Evolutionary conservation across 2,113 vertebrate species (phyloP), one percentile per base, ranked within the genome.

Genomic region (Leptocoma aspasia): DNA sequence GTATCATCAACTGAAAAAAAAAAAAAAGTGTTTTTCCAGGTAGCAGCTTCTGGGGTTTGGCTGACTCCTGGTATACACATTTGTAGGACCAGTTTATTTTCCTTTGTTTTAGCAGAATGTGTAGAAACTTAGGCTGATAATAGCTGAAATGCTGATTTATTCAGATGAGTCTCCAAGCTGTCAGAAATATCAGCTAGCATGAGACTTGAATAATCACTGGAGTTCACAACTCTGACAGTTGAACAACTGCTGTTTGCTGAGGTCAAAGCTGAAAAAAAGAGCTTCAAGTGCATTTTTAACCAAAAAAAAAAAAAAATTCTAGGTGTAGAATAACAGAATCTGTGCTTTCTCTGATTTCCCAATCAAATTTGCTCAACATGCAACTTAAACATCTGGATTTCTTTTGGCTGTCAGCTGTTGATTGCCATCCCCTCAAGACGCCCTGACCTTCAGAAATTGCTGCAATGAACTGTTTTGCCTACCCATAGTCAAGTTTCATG

Each of bases 271-370:
- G 64, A 24, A 59, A 45, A 63, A 78, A 88, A 84, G 31, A 71
- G 13, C 41, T 68, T 56, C 10, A 19, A 86, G 20, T 27, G 41
- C 31, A n/a, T 91, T 89, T 95, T 68, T 85, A 44, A 94, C 47
- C 39, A 39, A 39, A 39, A 39, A 39, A 21, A 60, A 88, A 81
- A 54, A 54, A 57, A 45, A 24, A 3, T 1, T 7, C 39, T 60
- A 37, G 44, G 41, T 13, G 22, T 79, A 81, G 53, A 77, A 37
- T 71, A 95, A 78, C 13, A 64, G 59, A 90, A 72, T 68, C 33
- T 69, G 23, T 85, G 53, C 42, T 80, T 94, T 86, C 56, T 90
- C 39, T 59, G 60, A 68, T 96, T 94, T 94, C 89, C 86, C 57
- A 84, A 44, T 83, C 76, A 64, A 71, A 71, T 92, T 90, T 86